Percentiles rank a stretch among this genome's conserved stretches.
Evolutionary conservation across 2,113 vertebrate species (phyloP).

Genomic region (Puma concolor): DNA sequence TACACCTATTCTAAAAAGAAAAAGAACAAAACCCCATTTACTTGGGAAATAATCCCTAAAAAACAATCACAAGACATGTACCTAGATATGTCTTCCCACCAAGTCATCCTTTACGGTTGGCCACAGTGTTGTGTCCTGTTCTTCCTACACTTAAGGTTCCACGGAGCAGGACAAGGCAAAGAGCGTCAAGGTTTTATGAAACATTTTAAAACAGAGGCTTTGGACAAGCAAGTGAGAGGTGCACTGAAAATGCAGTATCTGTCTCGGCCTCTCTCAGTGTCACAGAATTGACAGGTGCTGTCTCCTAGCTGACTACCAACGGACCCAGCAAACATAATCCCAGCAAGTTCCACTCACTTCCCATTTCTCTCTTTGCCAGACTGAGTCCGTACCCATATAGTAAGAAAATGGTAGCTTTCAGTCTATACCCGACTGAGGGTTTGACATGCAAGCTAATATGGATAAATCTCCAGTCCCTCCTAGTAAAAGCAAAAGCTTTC

Average conservation of each 20-base stretch:
- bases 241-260: neutral
- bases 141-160: neutral
- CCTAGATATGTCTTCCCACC: neutral
- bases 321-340: neutral
- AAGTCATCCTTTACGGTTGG: neutral
- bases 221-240: neutral
- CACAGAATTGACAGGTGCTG: neutral
- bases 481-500: neutral
- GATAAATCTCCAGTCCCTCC: neutral
- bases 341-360: neutral
- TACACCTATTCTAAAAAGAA: neutral
- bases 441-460: neutral
- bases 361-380: neutral
- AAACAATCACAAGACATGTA: neutral
- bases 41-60: slow-evolving; percentile 41
- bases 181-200: slow-evolving; percentile 14
- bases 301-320: neutral
- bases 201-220: neutral
- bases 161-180: neutral
- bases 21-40: neutral
- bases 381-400: neutral
- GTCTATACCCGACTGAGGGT: neutral
- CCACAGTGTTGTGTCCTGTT: neutral
- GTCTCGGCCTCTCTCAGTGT: neutral
- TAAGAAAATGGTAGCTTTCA: neutral